These are phyloP conservation scores for Hylomyscus alleni DNA, from an alignment of 2,797 vertebrate species.

Conservation along the genomic window DNA sequence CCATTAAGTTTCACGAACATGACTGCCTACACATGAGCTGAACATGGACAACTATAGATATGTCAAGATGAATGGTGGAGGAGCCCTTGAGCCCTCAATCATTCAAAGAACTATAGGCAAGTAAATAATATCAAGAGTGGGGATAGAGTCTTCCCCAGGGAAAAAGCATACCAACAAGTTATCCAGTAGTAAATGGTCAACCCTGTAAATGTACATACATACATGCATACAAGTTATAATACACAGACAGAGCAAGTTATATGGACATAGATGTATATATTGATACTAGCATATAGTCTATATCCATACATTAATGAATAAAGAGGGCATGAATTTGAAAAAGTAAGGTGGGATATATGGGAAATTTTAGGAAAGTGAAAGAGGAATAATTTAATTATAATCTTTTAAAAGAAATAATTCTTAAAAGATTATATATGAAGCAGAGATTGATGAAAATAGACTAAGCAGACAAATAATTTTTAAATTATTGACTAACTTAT, in stretches of 20 bases:
- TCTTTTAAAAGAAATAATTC: not conserved
- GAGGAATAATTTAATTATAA: not conserved
- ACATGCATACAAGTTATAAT: not conserved
- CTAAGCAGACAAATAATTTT: not conserved
- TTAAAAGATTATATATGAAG: not conserved
- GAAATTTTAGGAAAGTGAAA: not conserved
- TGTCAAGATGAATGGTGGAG: too few relatives aligned
- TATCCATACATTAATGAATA: not conserved
- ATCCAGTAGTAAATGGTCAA: not conserved
- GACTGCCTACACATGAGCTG: not conserved
- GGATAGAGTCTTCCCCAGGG: not conserved
- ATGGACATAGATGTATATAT: too few relatives aligned
- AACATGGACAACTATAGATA: not conserved
- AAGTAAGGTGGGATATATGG: not conserved
- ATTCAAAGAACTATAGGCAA: not conserved
- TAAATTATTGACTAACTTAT: not conserved
- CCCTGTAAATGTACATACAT: not conserved
- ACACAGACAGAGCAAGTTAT: not conserved
- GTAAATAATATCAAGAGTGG: too few relatives aligned
- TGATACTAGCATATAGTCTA: not conserved
- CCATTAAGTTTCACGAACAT: not conserved
- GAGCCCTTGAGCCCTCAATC: not conserved
- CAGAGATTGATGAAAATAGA: not conserved
- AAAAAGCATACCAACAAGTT: not conserved
- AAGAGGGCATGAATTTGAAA: not conserved